Evolutionary conservation across 2,888 invertebrate species (phyloP).

Genomic region (Idaea straminata): DNA sequence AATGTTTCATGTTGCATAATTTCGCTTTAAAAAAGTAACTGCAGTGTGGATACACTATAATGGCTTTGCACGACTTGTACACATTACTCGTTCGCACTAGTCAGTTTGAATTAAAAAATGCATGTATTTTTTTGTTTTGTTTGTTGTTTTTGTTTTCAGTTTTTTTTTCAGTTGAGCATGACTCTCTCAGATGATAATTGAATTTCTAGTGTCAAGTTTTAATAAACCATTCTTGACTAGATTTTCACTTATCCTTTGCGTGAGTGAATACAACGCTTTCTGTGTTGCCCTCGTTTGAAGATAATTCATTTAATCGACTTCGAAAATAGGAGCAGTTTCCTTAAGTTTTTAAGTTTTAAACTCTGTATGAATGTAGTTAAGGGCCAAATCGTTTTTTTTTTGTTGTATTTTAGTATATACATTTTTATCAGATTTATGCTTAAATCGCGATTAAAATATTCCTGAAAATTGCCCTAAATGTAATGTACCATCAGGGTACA

Average conservation of each 20-base stretch:
- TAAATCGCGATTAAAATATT: too few relatives aligned
- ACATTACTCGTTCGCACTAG: too few relatives aligned
- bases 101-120: constrained; percentile 24
- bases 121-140: constrained; percentile 17
- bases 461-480: too few relatives aligned
- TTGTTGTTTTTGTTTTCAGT: constrained; percentile 25
- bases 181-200: constrained; percentile 75
- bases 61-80: too few relatives aligned
- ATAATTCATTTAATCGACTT: not conserved
- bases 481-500: too few relatives aligned
- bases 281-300: constrained; percentile 35
- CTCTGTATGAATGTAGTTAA: too few relatives aligned
- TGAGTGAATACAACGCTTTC: constrained; percentile 52
- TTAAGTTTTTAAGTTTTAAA: constrained; percentile 28
- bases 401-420: too few relatives aligned
- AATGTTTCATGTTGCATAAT: too few relatives aligned
- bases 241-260: constrained; percentile 83
- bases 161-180: constrained; percentile 33
- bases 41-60: too few relatives aligned
- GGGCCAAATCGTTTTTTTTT: too few relatives aligned
- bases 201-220: constrained; percentile 77
- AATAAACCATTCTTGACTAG: constrained; percentile 77
- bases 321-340: not conserved
- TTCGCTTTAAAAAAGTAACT: too few relatives aligned
- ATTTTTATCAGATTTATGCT: too few relatives aligned